phyloP scores from a whole-genome alignment of 2,113 vertebrate genomes.

The Peucedramus taeniatus region DNA sequence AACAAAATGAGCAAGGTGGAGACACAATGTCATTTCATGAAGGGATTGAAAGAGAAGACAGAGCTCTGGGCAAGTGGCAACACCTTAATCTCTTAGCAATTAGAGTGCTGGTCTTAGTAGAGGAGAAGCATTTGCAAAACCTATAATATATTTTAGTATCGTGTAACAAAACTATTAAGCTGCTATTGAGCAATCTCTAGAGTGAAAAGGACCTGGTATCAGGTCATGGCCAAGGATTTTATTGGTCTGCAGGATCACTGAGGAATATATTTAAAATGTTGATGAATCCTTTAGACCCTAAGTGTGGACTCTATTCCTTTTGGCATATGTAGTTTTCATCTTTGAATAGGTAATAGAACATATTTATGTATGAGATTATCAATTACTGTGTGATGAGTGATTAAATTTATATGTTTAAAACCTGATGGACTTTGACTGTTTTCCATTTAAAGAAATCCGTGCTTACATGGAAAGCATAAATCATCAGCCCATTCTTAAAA shows the following conservation, averaged over 20 bases:
- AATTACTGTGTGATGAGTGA: conserved; percentile 28
- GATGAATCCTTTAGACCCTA: not conserved
- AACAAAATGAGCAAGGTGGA: not conserved
- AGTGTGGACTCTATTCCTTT: not conserved
- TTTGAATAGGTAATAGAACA: not conserved
- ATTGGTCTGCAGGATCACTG: not conserved
- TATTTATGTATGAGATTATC: conserved; percentile 47
- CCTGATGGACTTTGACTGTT: conserved; percentile 29
- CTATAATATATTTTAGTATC: not conserved
- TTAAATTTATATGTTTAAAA: conserved; percentile 36
- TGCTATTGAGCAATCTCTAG: not conserved
- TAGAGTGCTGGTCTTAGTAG: not conserved
- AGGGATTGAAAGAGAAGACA: not conserved
- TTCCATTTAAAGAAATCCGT: not conserved
- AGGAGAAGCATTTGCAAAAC: not conserved
- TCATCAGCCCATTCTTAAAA: conserved; percentile 9
- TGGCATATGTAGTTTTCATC: not conserved
- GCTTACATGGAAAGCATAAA: conserved; percentile 5
- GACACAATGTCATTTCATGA: not conserved
- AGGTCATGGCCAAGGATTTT: not conserved
- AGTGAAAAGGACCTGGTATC: not conserved
- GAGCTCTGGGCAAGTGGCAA: not conserved
- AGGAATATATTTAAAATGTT: not conserved
- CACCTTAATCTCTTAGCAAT: not conserved
- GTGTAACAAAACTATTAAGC: not conserved